Conservation (phyloP, 2,113 vertebrate species). For the Paedocypris sp. region DNA sequence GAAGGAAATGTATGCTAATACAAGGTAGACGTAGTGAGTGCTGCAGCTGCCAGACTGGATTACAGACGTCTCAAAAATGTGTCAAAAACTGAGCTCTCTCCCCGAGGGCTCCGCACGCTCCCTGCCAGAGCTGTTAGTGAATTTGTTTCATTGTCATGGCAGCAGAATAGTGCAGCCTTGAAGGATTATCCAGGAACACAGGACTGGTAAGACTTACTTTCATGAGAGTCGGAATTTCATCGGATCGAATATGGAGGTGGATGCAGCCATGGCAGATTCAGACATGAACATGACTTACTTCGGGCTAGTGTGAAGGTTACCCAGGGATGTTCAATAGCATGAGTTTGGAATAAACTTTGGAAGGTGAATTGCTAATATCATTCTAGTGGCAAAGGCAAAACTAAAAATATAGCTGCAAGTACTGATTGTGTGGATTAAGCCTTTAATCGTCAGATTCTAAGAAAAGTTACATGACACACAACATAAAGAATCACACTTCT, state of each 20-base stretch:
- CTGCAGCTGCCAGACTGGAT: constrained; percentile 29
- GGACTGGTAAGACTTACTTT: constrained; percentile 10
- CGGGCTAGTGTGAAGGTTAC: neutral
- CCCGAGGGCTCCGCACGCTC: constrained; percentile 17
- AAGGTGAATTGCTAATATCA: no score
- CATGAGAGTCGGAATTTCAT: constrained; percentile 3
- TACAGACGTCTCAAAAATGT: constrained; percentile 30
- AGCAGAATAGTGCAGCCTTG: constrained; percentile 3
- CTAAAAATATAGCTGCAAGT: no score
- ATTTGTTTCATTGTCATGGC: constrained; percentile 22
- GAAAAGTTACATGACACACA: no score
- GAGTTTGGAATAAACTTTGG: neutral
- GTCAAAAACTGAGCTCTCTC: constrained; percentile 24
- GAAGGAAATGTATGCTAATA: constrained; percentile 19
- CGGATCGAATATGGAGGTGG: neutral
- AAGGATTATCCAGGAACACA: constrained; percentile 17
- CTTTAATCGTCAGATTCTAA: no score
- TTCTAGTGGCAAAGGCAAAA: no score
- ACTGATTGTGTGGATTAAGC: no score
- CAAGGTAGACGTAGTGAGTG: constrained; percentile 19
- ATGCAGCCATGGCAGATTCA: constrained; percentile 11
- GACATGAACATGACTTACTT: neutral
- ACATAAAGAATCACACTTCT: no score
- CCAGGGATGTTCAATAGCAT: neutral
- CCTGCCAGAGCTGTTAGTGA: constrained; percentile 14